phyloP scores from a whole-genome alignment of 2,888 invertebrate species.

The Alviniconcha strummeri region DNA sequence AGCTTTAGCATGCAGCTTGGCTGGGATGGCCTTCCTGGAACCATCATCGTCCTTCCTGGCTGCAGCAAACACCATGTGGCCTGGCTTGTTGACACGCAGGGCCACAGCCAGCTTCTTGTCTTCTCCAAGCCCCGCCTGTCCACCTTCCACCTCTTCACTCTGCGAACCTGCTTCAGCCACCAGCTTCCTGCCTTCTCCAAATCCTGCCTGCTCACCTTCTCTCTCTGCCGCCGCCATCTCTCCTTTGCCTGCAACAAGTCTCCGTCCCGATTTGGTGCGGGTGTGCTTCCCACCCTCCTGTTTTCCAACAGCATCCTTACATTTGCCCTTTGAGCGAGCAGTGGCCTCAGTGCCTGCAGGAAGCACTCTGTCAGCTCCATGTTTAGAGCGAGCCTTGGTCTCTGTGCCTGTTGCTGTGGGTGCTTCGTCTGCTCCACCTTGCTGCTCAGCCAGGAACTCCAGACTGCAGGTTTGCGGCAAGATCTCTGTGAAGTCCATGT shows the following conservation, averaged over 20 bases:
- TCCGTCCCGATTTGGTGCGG: neutral
- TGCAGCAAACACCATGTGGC: slow-evolving; percentile 59
- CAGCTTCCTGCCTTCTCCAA: too few species aligned
- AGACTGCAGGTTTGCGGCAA: slow-evolving; percentile 39
- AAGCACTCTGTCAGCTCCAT: too few species aligned
- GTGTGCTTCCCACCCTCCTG: neutral
- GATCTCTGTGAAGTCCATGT: slow-evolving; percentile 61
- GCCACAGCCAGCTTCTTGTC: slow-evolving; percentile 46
- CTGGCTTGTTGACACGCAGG: slow-evolving; percentile 53
- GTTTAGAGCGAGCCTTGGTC: neutral
- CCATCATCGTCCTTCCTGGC: slow-evolving; percentile 60
- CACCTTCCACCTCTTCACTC: neutral
- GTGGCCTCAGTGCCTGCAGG: neutral
- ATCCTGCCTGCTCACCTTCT: neutral
- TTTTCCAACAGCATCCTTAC: neutral
- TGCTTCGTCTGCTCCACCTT: neutral
- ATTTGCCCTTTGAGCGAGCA: neutral
- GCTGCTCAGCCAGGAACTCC: slow-evolving; percentile 1
- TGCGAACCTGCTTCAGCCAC: neutral
- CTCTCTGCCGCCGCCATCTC: neutral
- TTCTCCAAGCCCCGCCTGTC: neutral
- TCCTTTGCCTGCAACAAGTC: neutral
- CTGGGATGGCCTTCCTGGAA: slow-evolving; percentile 55
- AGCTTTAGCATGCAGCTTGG: slow-evolving; percentile 48
- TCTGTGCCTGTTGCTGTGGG: neutral